Percentiles rank a stretch among this genome's conserved stretches.
These are phyloP conservation scores for Aphyosemion australe DNA, from an alignment of 2,113 vertebrate species.

Conservation along the genomic window DNA sequence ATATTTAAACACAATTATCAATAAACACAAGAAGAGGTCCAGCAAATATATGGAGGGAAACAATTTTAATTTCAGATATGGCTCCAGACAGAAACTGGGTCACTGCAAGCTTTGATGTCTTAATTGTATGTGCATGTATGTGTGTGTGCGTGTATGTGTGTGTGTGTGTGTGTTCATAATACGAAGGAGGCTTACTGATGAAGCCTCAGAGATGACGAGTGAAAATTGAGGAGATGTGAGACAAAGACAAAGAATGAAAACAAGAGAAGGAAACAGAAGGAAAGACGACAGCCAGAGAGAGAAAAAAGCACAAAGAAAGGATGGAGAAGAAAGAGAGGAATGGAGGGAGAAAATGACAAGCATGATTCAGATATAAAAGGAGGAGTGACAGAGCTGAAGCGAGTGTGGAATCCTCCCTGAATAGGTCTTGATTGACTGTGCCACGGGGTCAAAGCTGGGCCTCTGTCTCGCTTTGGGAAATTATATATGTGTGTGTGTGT, in stretches of 20 bases:
- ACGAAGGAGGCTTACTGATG: conserved; percentile 55
- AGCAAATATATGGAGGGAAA: conserved; percentile 22
- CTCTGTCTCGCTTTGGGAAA: conserved; percentile 45
- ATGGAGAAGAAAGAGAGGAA: conserved; percentile 24
- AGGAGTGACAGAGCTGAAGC: conserved; percentile 60
- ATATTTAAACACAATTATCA: conserved; percentile 48
- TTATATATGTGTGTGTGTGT: conserved; percentile 6
- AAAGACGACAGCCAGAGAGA: conserved; percentile 20
- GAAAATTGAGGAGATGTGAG: conserved; percentile 40
- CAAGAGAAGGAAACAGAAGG: conserved; percentile 3
- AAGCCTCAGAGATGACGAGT: conserved; percentile 50
- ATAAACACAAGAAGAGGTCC: conserved; percentile 59
- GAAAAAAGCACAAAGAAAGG: conserved; percentile 11
- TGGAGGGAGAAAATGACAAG: conserved; percentile 26
- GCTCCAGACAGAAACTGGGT: conserved; percentile 72
- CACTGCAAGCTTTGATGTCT: conserved; percentile 77
- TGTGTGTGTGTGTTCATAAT: conserved; percentile 10
- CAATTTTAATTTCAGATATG: conserved; percentile 69
- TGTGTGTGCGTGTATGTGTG: conserved; percentile 31
- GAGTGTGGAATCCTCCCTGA: conserved; percentile 48
- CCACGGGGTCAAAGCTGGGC: conserved; percentile 57
- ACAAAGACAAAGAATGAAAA: conserved; percentile 39
- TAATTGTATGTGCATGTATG: conserved; percentile 58
- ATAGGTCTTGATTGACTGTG: conserved; percentile 67
- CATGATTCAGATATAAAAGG: conserved; percentile 27